Evolutionary conservation across 2,797 vertebrate species (phyloP).

Genomic region (Paramormyrops hopkinsi): DNA sequence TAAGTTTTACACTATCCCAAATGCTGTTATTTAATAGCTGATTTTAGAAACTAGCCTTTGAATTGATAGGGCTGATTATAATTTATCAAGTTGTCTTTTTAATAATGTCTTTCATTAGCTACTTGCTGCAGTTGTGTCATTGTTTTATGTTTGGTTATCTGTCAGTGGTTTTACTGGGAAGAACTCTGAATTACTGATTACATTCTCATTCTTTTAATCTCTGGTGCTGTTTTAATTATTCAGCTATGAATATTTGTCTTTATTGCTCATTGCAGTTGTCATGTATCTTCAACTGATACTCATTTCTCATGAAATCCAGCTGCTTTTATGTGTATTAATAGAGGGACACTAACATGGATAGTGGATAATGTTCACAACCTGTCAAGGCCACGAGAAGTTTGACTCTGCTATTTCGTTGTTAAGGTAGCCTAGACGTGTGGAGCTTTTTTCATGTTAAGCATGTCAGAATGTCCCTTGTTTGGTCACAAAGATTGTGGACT

Average conservation of each 20-base stretch:
- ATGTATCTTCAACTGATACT: not conserved
- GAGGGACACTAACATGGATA: not conserved
- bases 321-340: not conserved
- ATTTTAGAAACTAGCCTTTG: not conserved
- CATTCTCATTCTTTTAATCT: conserved; percentile 5
- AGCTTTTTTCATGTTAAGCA: not conserved
- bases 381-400: not conserved
- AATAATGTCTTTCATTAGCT: not conserved
- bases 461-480: not conserved
- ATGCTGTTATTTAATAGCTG: not conserved
- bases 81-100: not conserved
- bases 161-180: not conserved
- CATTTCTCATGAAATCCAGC: not conserved
- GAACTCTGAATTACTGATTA: not conserved
- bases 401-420: not conserved
- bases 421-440: not conserved
- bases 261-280: not conserved
- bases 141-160: not conserved
- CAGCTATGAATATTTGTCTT: not conserved
- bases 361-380: not conserved
- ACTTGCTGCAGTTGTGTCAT: not conserved
- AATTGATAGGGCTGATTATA: not conserved
- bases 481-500: not conserved
- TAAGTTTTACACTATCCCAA: not conserved
- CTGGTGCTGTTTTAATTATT: not conserved